Base-by-base conservation (phyloP, 2,113 vertebrate genomes). In the Caloenas nicobarica region DNA sequence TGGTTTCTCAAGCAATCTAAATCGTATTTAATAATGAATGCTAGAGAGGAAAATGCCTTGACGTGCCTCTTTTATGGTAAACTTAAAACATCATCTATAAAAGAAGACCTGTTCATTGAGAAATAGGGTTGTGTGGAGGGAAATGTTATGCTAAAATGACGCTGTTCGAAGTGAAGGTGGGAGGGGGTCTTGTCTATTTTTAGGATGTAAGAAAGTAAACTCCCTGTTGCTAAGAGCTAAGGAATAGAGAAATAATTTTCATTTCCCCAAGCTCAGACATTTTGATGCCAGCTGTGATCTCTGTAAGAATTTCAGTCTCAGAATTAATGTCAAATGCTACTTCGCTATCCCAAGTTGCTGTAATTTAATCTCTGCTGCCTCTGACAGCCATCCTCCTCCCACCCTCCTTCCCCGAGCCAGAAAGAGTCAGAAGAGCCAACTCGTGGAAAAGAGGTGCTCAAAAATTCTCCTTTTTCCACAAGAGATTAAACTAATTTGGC, bases 241-340 rank as follows among this genome's bases (percentile, higher is more conserved):
- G 81, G 23, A 94, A 62, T 54, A 42, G 34, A 88, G 94, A 91
- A 96, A 88, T 86, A 50, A 62, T 89, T 82, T 72, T 95, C 24
- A 26, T 82, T 96, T 94, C 71, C 34, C 60, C 82, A 54, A 48
- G 58, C 68, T 78, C 88, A 91, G 85, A 82, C 0, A 0, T 88
- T 95, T 88, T 86, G 56, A 86, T 94, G 88, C 76, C 95, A 90
- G 71, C 88, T 96, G 89, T 58, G 79, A 89, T 83, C 56, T 76
- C 58, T 72, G 1, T 73, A 86, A 86, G 68, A 73, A 88, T 88
- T 42, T 83, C 82, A 78, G 38, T n/a, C 28, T 34, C 60, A 81
- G 85, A 96, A 94, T 62, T 53, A 51, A 57, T 0, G 0, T 83
- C 68, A 95, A 77, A 94, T 68, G 28, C 24, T 78, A 38, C 42